Conservation (phyloP, 2,797 vertebrate genomes). For the Bucorvus abyssinicus region DNA sequence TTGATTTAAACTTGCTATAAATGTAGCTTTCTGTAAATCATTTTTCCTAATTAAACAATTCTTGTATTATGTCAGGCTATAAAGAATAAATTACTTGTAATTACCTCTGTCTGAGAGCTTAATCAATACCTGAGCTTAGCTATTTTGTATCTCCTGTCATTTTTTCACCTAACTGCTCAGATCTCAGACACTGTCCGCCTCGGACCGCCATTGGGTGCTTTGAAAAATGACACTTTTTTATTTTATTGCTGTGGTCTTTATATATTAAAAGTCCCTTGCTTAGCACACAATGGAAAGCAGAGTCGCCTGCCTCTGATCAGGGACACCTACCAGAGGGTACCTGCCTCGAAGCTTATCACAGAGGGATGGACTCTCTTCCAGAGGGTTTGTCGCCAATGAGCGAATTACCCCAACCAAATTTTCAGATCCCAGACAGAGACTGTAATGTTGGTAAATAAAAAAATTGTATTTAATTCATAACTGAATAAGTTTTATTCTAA, state of each 20-base stretch:
- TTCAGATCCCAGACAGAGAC: neutral
- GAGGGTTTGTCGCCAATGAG: neutral
- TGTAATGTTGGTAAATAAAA: neutral
- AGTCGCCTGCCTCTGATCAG: neutral
- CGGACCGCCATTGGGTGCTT: fast-evolving
- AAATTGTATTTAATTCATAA: too few relatives aligned
- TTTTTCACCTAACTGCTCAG: neutral
- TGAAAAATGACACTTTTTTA: neutral
- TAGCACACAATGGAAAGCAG: fast-evolving
- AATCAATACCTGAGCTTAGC: neutral
- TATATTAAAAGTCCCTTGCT: neutral
- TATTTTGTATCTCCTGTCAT: neutral
- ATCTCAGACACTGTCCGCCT: neutral
- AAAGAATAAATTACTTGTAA: neutral
- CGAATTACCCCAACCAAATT: neutral
- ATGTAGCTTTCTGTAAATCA: neutral
- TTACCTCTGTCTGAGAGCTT: neutral
- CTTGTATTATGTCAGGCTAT: neutral
- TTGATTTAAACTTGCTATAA: neutral
- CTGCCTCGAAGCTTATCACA: neutral
- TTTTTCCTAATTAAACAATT: slow-evolving; percentile 20
- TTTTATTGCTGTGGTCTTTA: neutral
- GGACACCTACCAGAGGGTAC: neutral
- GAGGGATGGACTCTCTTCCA: neutral
- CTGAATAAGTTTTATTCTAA: neutral